Evolutionary conservation across 2,113 vertebrate genomes (phyloP).

Genomic region (Rhinoptilus africanus): DNA sequence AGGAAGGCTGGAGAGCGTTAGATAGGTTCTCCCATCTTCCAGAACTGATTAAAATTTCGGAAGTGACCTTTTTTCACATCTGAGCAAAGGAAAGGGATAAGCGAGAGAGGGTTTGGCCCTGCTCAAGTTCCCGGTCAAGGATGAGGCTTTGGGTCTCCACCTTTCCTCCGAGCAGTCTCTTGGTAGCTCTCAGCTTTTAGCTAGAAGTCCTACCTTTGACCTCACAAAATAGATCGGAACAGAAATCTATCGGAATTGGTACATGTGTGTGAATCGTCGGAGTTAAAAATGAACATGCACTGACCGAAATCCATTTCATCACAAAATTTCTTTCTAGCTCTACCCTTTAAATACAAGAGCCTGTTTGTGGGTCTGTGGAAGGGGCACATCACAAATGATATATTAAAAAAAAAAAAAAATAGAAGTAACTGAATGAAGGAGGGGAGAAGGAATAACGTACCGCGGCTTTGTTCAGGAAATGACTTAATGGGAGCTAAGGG

Average conservation of each 20-base stretch:
- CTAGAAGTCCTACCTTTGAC: neutral
- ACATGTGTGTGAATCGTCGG: neutral
- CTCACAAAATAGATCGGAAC: neutral
- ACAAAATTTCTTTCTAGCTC: neutral
- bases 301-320: neutral
- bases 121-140: fast-evolving
- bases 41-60: neutral
- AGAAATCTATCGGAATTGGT: neutral
- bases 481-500: neutral
- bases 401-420: neutral
- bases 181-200: neutral
- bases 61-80: neutral
- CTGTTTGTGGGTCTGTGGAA: neutral
- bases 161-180: neutral
- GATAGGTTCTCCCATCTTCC: neutral
- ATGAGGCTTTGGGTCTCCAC: neutral
- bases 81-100: neutral
- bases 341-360: neutral
- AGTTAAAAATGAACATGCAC: neutral
- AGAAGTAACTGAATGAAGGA: neutral
- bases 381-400: neutral
- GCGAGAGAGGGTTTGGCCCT: neutral
- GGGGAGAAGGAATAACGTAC: neutral
- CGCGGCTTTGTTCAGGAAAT: neutral
- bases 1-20: neutral